Conservation (phyloP, 2,888 invertebrate genomes). For the Subacronicta megacephala region DNA sequence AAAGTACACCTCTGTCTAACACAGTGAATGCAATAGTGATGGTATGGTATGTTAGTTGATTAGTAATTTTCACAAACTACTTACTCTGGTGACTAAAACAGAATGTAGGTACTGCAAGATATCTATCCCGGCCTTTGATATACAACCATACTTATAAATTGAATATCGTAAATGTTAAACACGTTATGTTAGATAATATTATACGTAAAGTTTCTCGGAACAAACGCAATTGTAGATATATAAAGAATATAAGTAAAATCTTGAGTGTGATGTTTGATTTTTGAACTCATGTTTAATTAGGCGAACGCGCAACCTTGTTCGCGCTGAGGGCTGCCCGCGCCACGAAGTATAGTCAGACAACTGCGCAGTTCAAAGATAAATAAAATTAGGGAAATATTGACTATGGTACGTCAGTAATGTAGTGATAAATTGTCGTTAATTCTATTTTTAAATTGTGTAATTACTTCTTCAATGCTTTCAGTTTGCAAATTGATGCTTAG, state of each 20-base stretch:
- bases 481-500: no score
- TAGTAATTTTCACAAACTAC: no score
- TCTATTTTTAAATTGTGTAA: neutral
- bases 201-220: constrained; percentile 20
- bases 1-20: no score
- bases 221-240: constrained; percentile 26
- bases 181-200: constrained; percentile 37
- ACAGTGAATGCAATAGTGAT: no score
- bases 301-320: constrained; percentile 64
- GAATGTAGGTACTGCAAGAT: no score
- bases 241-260: constrained; percentile 38
- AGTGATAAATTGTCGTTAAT: constrained; percentile 8
- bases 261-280: constrained; percentile 48
- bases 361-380: constrained; percentile 72
- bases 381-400: constrained; percentile 60
- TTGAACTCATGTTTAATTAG: constrained; percentile 58
- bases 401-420: constrained; percentile 44
- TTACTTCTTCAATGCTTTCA: no score
- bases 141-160: no score
- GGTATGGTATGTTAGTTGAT: no score
- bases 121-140: no score
- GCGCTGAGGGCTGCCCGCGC: constrained; percentile 53
- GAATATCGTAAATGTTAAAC: constrained; percentile 16
- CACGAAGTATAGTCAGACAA: constrained; percentile 63
- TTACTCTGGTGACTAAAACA: no score